A percentile compares a stretch with the other conserved stretches of the same genome.
Evolutionary conservation across 2,888 invertebrate genomes (phyloP).

Genomic region (Trissoscelio sp.): DNA sequence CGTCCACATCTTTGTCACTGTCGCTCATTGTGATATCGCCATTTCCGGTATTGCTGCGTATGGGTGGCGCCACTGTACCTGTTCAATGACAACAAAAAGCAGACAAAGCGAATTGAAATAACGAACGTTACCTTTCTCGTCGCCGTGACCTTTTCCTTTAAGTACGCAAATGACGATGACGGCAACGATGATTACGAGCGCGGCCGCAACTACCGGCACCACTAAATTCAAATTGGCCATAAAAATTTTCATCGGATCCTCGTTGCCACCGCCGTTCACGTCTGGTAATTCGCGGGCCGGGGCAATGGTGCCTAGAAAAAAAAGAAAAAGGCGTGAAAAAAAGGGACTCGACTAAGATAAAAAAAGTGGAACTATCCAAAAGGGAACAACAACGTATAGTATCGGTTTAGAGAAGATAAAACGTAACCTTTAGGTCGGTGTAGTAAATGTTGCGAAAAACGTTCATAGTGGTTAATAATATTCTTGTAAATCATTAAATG

Average conservation of each 20-base stretch:
- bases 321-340: slow-evolving; percentile 61
- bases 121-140: slow-evolving; percentile 87
- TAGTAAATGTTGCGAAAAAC: no score
- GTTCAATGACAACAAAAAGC: slow-evolving; percentile 74
- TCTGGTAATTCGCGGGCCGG: slow-evolving; percentile 93
- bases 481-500: no score
- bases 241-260: slow-evolving; percentile 94
- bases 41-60: slow-evolving; percentile 84
- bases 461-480: no score
- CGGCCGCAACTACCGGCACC: slow-evolving; percentile 95
- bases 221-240: slow-evolving; percentile 96
- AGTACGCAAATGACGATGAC: slow-evolving; percentile 96
- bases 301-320: slow-evolving; percentile 97
- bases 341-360: slow-evolving; percentile 5
- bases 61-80: slow-evolving; percentile 93
- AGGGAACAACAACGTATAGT: no score
- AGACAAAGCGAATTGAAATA: slow-evolving; percentile 83
- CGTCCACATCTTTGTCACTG: slow-evolving; percentile 83
- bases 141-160: slow-evolving; percentile 94
- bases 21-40: slow-evolving; percentile 88
- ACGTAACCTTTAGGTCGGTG: no score
- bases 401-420: no score
- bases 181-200: slow-evolving; percentile 96
- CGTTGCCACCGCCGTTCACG: slow-evolving; percentile 86
- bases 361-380: not conserved